Evolutionary conservation across 1,140 invertebrate species (phyloP), one percentile per base, ranked within the genome.

Genomic region (Leptinotarsa undecemlineata): DNA sequence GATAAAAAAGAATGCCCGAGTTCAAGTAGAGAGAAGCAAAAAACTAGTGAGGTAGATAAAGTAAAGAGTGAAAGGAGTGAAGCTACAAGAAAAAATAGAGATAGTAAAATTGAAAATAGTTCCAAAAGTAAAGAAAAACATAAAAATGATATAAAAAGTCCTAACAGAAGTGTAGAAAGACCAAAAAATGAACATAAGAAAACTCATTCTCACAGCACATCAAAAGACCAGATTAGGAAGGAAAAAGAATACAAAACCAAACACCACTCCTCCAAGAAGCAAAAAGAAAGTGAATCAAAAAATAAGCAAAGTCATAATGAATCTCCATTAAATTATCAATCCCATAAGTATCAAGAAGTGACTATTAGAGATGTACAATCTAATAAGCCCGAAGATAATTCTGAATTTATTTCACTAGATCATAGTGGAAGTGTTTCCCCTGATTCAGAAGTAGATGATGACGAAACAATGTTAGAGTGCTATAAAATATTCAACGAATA

Each of bases 401-500:
- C 51, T 57, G 51, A 57, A 57, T 57, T 57, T 5, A 17, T 17
- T 17, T 57, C 51, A 57, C 15, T 57, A 15, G n/a, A 57, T 19
- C 51, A 57, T 57, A 57, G 15, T 57, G 51, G n/a, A 57, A 57
- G 51, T n/a, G 4, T 57, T 42, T 42, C 33, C 1, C 42, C 48
- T 61, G 71, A 76, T 63, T 73, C 75, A 61, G 77, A 78, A 72
- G 63, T 85, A 48, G 77, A 80, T 71, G 76, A 81, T 64, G 81
- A 84, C 68, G 76, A 79, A 72, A 81, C 81, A 77, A 86, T 92
- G 13, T 88, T 90, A 72, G 92, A 94, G 82, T 94, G 92, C 81
- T 86, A 91, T 71, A 90, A 88, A 83, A 93, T 94, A 76, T 94
- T 92, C 79, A 90, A 92, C 85, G 84, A 87, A 76, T 82, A 87